Conservation (phyloP, 2,797 vertebrate genomes). For the Argya squamiceps region DNA sequence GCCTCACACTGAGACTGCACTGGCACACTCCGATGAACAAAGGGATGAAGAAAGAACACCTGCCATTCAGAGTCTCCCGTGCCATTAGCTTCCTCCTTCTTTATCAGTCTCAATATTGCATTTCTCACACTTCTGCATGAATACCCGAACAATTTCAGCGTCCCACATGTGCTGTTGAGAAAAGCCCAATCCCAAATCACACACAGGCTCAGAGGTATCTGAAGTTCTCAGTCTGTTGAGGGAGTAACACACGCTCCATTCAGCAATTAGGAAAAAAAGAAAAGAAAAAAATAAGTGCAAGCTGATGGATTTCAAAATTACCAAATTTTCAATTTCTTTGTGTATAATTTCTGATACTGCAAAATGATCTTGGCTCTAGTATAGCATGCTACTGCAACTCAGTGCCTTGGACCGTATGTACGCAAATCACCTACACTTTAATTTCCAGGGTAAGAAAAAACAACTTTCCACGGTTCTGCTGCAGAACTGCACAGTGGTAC, state of each 20-base stretch:
- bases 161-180: fast-evolving
- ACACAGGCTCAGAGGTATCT: background rate
- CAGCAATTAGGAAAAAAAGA: fast-evolving
- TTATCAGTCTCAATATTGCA: fast-evolving
- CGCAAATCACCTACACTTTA: background rate
- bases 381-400: background rate
- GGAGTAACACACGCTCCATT: background rate
- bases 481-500: background rate
- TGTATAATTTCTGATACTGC: fast-evolving
- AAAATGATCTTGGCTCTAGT: background rate
- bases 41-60: background rate
- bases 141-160: background rate
- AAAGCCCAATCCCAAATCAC: background rate
- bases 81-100: background rate
- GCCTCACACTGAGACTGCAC: background rate
- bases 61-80: background rate
- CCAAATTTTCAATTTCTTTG: background rate
- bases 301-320: background rate
- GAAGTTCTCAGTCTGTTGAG: background rate
- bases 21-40: background rate
- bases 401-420: fast-evolving
- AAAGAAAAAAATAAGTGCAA: too few relatives aligned
- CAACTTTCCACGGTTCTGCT: background rate
- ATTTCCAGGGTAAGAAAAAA: background rate
- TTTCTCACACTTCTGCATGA: background rate